phyloP scores from a whole-genome alignment of 2,113 vertebrate genomes.

The Oenanthe oenanthe region DNA sequence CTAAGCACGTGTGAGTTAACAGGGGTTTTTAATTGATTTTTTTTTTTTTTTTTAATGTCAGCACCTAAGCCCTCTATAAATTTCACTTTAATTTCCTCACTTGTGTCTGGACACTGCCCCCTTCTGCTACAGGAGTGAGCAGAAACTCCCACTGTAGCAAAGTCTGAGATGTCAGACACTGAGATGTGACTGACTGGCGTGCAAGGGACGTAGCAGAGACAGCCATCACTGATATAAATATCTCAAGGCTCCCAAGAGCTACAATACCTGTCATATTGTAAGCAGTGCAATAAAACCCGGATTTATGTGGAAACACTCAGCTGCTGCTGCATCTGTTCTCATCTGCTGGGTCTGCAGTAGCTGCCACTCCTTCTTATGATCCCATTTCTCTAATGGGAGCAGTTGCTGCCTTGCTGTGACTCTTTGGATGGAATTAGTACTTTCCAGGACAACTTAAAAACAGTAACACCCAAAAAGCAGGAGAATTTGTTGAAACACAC shows the following conservation, averaged over 20 bases:
- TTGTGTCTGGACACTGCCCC: accelerated
- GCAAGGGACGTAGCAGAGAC: neutral
- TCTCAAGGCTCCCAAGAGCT: neutral
- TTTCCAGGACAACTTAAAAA: neutral
- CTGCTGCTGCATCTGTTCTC: neutral
- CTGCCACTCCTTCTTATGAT: neutral
- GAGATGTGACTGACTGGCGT: neutral
- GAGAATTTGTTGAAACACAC: neutral
- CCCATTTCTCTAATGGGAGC: neutral
- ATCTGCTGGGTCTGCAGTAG: neutral
- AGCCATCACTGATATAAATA: neutral
- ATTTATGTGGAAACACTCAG: neutral
- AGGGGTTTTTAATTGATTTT: neutral
- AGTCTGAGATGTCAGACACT: neutral
- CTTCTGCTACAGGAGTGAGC: neutral
- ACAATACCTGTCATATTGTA: neutral
- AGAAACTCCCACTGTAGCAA: neutral
- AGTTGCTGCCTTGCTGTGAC: neutral
- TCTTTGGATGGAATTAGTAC: neutral
- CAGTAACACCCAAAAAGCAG: neutral
- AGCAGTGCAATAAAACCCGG: neutral
- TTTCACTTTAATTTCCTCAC: neutral
- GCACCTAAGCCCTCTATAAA: neutral
- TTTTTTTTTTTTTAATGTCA: neutral
- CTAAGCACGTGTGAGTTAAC: neutral